A percentile compares a stretch with the other conserved stretches of the same genome.
Conservation (phyloP, 2,113 vertebrate species). For the Cyphomyrus plagiostoma region DNA sequence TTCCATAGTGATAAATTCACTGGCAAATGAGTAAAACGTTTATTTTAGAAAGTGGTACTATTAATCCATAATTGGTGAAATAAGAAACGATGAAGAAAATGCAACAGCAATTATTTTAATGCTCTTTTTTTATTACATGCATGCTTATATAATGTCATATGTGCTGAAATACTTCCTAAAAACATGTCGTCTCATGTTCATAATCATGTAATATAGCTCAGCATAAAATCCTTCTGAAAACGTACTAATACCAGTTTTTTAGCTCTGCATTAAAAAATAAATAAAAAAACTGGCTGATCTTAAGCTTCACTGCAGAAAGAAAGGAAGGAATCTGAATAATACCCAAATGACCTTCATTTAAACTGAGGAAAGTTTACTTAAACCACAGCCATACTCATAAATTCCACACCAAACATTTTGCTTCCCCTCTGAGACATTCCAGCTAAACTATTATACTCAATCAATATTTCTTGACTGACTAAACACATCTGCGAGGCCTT, state of each 20-base stretch:
- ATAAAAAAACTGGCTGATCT: not conserved
- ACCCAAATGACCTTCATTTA: not conserved
- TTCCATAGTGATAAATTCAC: not conserved
- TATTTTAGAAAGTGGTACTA: not conserved
- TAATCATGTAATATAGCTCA: not conserved
- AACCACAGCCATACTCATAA: not conserved
- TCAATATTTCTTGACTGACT: slow-evolving; percentile 1
- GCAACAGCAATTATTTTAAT: not conserved
- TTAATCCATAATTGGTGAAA: not conserved
- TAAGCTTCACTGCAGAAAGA: not conserved
- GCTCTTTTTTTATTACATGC: not conserved
- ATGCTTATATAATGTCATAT: not conserved
- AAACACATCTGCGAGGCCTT: not conserved
- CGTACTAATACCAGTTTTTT: not conserved
- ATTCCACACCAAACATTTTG: not conserved
- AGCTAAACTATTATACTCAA: not conserved
- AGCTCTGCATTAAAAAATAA: not conserved
- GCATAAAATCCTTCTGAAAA: not conserved
- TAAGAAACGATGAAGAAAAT: not conserved
- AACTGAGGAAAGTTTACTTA: not conserved
- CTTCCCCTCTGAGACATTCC: slow-evolving; percentile 1
- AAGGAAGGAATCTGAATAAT: not conserved
- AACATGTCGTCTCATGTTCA: not conserved
- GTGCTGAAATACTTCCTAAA: not conserved
- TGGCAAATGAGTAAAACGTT: not conserved